These are phyloP conservation scores for Brenthis hecate DNA, from an alignment of 2,888 invertebrate genomes.

Conservation along the genomic window DNA sequence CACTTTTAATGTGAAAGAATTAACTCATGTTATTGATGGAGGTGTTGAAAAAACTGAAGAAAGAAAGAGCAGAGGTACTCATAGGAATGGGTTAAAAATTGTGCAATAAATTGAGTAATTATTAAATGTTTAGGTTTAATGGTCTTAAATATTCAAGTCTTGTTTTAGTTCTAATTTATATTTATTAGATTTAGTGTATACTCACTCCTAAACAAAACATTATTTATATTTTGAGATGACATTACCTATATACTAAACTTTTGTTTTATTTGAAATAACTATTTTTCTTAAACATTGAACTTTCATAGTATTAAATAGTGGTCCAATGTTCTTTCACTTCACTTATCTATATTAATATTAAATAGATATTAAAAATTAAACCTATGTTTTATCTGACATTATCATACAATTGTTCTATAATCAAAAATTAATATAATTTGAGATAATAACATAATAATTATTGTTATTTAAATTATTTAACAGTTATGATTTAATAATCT, in stretches of 20 bases:
- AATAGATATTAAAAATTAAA: not conserved
- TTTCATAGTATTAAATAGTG: not conserved
- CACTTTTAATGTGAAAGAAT: slow-evolving; percentile 87
- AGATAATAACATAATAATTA: not conserved
- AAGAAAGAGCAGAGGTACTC: slow-evolving; percentile 79
- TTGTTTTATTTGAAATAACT: not conserved
- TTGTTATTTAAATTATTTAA: not conserved
- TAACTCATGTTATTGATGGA: slow-evolving; percentile 90
- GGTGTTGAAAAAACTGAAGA: slow-evolving; percentile 87
- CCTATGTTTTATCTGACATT: not conserved
- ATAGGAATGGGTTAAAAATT: not conserved
- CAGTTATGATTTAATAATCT: too few relatives aligned
- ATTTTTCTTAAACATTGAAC: not conserved
- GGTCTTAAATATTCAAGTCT: not conserved
- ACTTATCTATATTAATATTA: slow-evolving; percentile 4
- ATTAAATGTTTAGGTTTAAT: not conserved
- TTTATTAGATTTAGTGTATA: too few relatives aligned
- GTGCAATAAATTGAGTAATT: not conserved
- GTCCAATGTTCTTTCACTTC: slow-evolving; percentile 8
- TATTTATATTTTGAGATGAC: too few relatives aligned
- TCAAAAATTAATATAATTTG: slow-evolving; percentile 4
- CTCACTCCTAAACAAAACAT: too few relatives aligned
- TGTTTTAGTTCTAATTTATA: not conserved
- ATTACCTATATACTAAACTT: too few relatives aligned
- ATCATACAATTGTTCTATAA: not conserved